phyloP scores from a whole-genome alignment of 2,113 vertebrate genomes.

The Amia ocellicauda region DNA sequence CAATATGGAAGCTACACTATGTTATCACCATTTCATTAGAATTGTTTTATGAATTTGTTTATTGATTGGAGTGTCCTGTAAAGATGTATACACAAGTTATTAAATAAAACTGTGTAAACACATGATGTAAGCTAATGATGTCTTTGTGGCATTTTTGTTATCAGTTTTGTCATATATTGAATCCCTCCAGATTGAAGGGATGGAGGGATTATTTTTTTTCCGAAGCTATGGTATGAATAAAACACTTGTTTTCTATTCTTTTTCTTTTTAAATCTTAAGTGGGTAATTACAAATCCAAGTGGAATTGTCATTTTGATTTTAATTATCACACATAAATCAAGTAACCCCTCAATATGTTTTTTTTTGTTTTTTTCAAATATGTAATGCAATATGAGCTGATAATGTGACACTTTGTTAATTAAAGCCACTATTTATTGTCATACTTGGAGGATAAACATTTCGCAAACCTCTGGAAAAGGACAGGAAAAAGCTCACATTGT shows the following conservation, averaged over 20 bases:
- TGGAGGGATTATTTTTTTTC: neutral
- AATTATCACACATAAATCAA: conserved; percentile 65
- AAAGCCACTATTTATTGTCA: conserved; percentile 64
- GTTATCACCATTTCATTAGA: conserved; percentile 61
- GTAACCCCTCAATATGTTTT: conserved; percentile 50
- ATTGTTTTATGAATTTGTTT: conserved; percentile 67
- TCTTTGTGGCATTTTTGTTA: too few species aligned
- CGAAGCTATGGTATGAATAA: neutral
- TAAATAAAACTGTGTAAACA: conserved; percentile 71
- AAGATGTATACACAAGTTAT: conserved; percentile 64
- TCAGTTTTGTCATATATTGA: too few species aligned
- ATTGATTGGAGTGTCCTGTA: conserved; percentile 68
- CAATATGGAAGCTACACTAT: conserved; percentile 27
- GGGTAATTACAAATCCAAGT: conserved; percentile 64
- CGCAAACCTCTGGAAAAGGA: conserved; percentile 63
- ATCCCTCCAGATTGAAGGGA: too few species aligned
- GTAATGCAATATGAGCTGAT: conserved; percentile 57
- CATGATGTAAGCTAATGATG: conserved; percentile 59
- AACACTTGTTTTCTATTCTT: conserved; percentile 34
- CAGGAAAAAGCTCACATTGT: conserved; percentile 60
- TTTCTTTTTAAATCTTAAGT: conserved; percentile 59
- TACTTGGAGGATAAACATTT: conserved; percentile 71
- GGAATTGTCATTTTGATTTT: conserved; percentile 68
- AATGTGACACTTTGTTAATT: conserved; percentile 63
- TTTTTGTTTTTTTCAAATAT: conserved; percentile 37